Evolutionary conservation across 2,113 vertebrate genomes (phyloP).

Genomic region (Entomyzon cyanotis): DNA sequence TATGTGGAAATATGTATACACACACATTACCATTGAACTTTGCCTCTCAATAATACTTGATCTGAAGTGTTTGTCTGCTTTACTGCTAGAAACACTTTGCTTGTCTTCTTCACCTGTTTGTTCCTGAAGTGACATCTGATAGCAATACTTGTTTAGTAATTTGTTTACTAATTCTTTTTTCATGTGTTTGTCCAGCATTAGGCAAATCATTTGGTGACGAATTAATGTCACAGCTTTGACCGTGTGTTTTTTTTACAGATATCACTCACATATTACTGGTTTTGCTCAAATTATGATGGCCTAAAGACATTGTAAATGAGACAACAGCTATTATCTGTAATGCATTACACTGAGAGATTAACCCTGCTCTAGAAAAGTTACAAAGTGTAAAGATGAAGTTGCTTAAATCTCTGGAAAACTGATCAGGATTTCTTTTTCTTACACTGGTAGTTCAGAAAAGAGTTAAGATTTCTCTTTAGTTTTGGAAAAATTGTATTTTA

Average conservation of each 20-base stretch:
- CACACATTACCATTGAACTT: background rate
- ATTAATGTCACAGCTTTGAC: background rate
- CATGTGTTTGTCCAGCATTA: background rate
- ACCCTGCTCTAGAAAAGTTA: background rate
- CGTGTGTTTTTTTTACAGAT: background rate
- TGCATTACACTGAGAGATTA: background rate
- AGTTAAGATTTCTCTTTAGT: background rate
- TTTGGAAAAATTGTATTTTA: background rate
- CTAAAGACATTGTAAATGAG: background rate
- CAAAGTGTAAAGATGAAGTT: background rate
- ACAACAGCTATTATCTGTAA: background rate
- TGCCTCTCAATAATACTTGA: background rate
- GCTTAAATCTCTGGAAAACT: background rate
- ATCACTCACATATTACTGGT: background rate
- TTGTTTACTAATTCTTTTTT: background rate
- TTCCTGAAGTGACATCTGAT: background rate
- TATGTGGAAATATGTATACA: background rate
- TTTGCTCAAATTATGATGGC: background rate
- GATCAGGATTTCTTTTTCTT: fast-evolving
- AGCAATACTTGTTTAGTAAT: background rate
- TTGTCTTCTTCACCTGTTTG: background rate
- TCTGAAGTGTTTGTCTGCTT: background rate
- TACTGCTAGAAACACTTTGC: background rate
- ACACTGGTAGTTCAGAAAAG: background rate
- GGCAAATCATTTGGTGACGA: background rate